Evolutionary conservation across 1,140 invertebrate species (phyloP).

Genomic region (Penaeus indicus): DNA sequence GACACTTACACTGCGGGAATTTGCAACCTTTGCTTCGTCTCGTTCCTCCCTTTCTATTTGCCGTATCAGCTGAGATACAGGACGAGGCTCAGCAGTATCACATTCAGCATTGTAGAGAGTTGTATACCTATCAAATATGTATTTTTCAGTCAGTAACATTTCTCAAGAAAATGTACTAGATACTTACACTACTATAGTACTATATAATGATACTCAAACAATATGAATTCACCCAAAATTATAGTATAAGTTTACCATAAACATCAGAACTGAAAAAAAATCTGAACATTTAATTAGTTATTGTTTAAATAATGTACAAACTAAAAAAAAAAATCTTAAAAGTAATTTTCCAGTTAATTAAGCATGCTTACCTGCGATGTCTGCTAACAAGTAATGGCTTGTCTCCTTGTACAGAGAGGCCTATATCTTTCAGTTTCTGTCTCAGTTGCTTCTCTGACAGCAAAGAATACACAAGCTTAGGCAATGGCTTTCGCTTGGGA

Average conservation of each 20-base stretch:
- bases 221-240: no score
- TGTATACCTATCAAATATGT: neutral
- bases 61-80: constrained; percentile 17
- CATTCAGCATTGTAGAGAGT: constrained; percentile 49
- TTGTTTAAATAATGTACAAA: neutral
- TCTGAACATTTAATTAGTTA: no score
- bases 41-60: constrained; percentile 41
- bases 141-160: no score
- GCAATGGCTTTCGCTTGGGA: constrained; percentile 23
- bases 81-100: constrained; percentile 34
- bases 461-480: constrained; percentile 41
- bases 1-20: constrained; percentile 26
- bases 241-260: no score
- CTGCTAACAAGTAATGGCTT: constrained; percentile 18
- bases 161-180: no score
- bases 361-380: constrained; percentile 32
- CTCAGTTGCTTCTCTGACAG: constrained; percentile 35
- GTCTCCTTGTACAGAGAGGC: constrained; percentile 16
- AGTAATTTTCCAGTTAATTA: neutral
- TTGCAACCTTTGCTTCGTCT: constrained; percentile 9
- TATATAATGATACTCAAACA: no score
- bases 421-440: constrained; percentile 38
- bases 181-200: no score
- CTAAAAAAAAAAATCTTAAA: neutral
- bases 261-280: no score